Evolutionary conservation across 1,140 invertebrate species (phyloP).

Genomic region (Alviniconcha marisindica): DNA sequence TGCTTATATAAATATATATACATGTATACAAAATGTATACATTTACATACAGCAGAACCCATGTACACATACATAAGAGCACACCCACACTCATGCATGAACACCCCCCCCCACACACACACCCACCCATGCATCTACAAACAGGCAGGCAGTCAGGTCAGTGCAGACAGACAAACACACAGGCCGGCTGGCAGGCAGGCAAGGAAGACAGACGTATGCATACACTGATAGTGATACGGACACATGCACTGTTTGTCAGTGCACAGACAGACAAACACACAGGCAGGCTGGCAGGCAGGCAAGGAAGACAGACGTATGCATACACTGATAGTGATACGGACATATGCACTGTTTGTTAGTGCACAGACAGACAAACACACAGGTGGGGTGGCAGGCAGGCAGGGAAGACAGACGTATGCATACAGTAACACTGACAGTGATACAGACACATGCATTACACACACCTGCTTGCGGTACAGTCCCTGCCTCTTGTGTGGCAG

Average conservation of each 20-base stretch:
- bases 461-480: not conserved
- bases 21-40: conserved; percentile 8
- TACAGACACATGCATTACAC: not conserved
- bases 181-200: no score
- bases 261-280: not conserved
- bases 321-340: not conserved
- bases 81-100: not conserved
- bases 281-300: not conserved
- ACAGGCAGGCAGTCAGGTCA: not conserved
- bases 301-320: not conserved
- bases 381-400: no score
- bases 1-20: no score
- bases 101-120: not conserved
- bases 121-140: not conserved
- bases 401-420: not conserved
- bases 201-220: not conserved
- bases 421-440: no score
- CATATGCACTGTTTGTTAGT: not conserved
- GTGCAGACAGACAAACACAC: not conserved
- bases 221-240: not conserved
- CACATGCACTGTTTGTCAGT: no score
- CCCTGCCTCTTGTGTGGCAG: not conserved
- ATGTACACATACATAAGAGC: not conserved
- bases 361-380: conserved; percentile 1
- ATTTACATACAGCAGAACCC: not conserved